These are phyloP conservation scores for Elmis aenea DNA, from an alignment of 2,888 invertebrate genomes.

Conservation along the genomic window DNA sequence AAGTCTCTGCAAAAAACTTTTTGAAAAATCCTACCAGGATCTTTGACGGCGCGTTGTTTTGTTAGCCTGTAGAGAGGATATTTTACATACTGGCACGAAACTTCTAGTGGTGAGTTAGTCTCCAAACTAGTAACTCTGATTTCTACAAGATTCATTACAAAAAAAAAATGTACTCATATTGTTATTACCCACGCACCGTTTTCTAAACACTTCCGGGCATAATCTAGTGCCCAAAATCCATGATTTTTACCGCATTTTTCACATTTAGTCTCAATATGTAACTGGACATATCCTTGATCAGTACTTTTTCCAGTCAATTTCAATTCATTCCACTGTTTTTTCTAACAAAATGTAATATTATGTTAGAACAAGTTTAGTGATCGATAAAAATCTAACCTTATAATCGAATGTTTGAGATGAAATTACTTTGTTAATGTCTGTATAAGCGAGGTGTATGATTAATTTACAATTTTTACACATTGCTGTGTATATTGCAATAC, in stretches of 20 bases:
- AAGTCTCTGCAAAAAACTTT: no score
- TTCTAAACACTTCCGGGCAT: constrained; percentile 22
- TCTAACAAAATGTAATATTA: no score
- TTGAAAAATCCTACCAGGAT: no score
- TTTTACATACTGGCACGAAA: constrained; percentile 4
- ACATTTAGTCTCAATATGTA: neutral
- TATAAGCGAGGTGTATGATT: neutral
- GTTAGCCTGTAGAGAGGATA: neutral
- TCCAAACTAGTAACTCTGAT: constrained; percentile 3
- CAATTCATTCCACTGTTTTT: constrained; percentile 1
- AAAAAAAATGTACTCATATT: no score
- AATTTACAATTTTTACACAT: constrained; percentile 6
- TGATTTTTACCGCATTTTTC: neutral
- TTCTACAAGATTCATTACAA: no score
- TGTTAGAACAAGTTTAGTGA: no score
- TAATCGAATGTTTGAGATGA: no score
- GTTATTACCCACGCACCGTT: no score
- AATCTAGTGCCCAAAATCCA: constrained; percentile 29
- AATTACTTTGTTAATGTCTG: neutral
- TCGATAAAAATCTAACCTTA: no score
- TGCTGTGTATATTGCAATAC: constrained; percentile 2
- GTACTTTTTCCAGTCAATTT: constrained; percentile 2
- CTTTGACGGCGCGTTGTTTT: no score
- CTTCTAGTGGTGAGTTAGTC: neutral
- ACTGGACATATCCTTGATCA: neutral